phyloP scores from a whole-genome alignment of 2,888 invertebrate genomes.

The Neoaliturus tenellus region DNA sequence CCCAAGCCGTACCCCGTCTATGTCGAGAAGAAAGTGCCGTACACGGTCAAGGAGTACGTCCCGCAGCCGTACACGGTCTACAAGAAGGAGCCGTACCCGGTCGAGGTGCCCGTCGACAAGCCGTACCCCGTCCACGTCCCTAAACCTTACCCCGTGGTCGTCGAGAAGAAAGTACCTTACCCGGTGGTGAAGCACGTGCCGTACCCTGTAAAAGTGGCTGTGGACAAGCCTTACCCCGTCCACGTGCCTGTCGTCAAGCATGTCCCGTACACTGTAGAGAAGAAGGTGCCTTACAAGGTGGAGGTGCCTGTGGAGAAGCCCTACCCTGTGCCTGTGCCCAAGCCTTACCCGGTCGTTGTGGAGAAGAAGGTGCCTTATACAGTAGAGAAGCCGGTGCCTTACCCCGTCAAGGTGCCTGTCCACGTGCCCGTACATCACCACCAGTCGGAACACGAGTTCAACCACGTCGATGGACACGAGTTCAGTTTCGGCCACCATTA shows the following conservation, averaged over 20 bases:
- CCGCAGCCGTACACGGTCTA: constrained; percentile 45
- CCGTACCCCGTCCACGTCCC: constrained; percentile 41
- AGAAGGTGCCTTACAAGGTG: constrained; percentile 48
- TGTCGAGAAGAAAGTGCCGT: constrained; percentile 45
- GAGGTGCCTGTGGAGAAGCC: constrained; percentile 42
- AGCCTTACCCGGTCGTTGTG: constrained; percentile 23
- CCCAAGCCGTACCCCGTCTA: constrained; percentile 46
- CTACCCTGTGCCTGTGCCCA: constrained; percentile 21
- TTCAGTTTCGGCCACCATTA: too few species aligned
- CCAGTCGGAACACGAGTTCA: background rate
- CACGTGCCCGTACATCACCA: constrained; percentile 31
- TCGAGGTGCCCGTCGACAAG: constrained; percentile 35
- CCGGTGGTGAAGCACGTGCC: constrained; percentile 42
- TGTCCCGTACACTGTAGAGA: constrained; percentile 44
- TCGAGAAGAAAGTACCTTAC: constrained; percentile 45
- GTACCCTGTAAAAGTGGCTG: constrained; percentile 32
- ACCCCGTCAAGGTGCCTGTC: constrained; percentile 29
- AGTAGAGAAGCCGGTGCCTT: constrained; percentile 33
- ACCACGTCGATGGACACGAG: background rate
- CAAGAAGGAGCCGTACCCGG: constrained; percentile 43
- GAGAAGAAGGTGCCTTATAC: constrained; percentile 45
- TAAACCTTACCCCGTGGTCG: constrained; percentile 34
- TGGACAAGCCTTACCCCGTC: constrained; percentile 42
- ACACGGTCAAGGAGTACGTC: constrained; percentile 43
- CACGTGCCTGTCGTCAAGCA: constrained; percentile 47